Evolutionary conservation across 2,113 vertebrate genomes (phyloP), one percentile per base, ranked within the genome.

Genomic region (Ictalurus punctatus): DNA sequence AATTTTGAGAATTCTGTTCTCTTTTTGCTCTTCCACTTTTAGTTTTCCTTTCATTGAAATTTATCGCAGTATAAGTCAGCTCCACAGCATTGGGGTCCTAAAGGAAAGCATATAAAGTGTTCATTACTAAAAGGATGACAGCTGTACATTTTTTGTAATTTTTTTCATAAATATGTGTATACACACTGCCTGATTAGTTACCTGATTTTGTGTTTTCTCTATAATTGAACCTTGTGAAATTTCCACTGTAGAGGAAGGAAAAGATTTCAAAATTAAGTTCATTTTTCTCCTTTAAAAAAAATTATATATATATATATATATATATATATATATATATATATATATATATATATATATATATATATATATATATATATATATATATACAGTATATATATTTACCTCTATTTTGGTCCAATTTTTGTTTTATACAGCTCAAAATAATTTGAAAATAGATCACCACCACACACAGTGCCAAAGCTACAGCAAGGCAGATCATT

Each of bases 391-490:
- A 34, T 34, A 34, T 34, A 34, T 44, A 44, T 82, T 79, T 56
- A 89, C 83, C 52, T 5, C 13, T 21, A 8, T 19, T 37, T 7
- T 76, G 79, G 61, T 52, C 13, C 84, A 19, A 23, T 21, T 56
- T 54, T 87, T 40, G 23, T 76, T 12, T 34, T 34, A 6, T 87
- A 16, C 21, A 48, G 13, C 69, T 61, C 10, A 87, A 59, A 34
- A 37, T 37, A 34, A 84, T 2, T 30, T 85, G 74, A 85, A 54
- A n/a, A 13, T 40, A 59, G 7, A 73, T 34, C 56, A 87, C 19
- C 23, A 87, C 4, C 56, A 76, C 82, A 90, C 86, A 85, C 21
- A 87, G 19, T 37, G 44, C 82, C 8, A 87, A 80, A 71, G 37
- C 21, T 13, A 48, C 67, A 44, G 79, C 82, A 40, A 90, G 44